A percentile compares a stretch with the other conserved stretches of the same genome.
Evolutionary conservation across 2,797 vertebrate species (phyloP).

Genomic region (Eupleurogrammus muticus): DNA sequence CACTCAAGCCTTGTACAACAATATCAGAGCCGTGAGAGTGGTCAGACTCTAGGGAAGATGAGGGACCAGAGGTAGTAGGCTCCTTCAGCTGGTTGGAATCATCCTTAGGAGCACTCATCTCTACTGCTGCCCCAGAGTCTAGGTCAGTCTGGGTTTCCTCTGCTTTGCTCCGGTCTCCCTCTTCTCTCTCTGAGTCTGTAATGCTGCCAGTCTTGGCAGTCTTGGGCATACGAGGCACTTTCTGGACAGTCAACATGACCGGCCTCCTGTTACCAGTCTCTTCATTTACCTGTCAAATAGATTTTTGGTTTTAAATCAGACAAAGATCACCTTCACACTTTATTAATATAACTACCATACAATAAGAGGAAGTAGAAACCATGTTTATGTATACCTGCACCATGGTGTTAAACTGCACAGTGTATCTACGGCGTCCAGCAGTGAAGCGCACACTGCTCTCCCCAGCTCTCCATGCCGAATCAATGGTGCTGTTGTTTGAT

Average conservation of each 20-base stretch:
- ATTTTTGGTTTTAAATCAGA: slow-evolving; percentile 24
- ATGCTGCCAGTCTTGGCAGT: slow-evolving; percentile 85
- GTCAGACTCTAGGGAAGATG: slow-evolving; percentile 64
- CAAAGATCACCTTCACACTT: not conserved
- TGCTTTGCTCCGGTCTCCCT: slow-evolving; percentile 82
- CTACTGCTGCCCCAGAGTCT: slow-evolving; percentile 76
- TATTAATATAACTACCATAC: not conserved
- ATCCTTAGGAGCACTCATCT: slow-evolving; percentile 84
- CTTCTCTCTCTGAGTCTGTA: slow-evolving; percentile 90
- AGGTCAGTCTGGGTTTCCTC: slow-evolving; percentile 80
- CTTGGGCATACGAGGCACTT: slow-evolving; percentile 88
- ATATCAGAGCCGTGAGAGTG: slow-evolving; percentile 77
- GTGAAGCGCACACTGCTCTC: slow-evolving; percentile 97
- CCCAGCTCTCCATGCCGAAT: slow-evolving; percentile 94
- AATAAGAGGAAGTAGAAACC: not conserved
- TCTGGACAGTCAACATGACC: slow-evolving; percentile 94
- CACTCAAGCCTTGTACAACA: slow-evolving; percentile 91
- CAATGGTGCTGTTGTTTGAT: slow-evolving; percentile 97
- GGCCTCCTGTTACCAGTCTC: slow-evolving; percentile 95
- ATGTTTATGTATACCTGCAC: slow-evolving; percentile 88
- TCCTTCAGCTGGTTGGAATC: slow-evolving; percentile 81
- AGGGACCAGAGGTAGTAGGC: slow-evolving; percentile 57
- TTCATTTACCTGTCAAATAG: slow-evolving; percentile 90
- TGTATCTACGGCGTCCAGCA: slow-evolving; percentile 95
- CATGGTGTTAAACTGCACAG: slow-evolving; percentile 98